Evolutionary conservation across 2,797 vertebrate genomes (phyloP), one percentile per base, ranked within the genome.

Genomic region (Tragopan temminckii): DNA sequence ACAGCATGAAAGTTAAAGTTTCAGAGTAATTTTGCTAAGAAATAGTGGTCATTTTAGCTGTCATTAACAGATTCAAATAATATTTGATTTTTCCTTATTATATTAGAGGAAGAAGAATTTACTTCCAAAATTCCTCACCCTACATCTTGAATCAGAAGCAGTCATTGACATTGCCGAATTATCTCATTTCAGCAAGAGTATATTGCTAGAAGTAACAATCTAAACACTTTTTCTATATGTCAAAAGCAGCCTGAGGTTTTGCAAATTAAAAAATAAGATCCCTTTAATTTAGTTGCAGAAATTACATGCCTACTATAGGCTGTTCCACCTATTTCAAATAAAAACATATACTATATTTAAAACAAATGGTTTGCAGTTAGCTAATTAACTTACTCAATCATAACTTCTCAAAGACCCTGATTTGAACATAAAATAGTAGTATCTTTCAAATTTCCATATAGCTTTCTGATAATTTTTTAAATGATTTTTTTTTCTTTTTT

Each of bases 101-200:
- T 46, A 13, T 68, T 46, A 67, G 13, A 35, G 27, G 90, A 14
- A 70, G n/a, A 68, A 66, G 13, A 57, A 29, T 43, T 27, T 93
- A 52, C 68, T 95, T 94, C 80, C 75, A 92, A 83, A 88, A 93
- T 64, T 24, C 40, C 59, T 91, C 40, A 25, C 66, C 48, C 72
- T 77, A 71, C 35, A 38, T 58, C 58, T 71, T 71, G 55, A 94
- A 42, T 80, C 23, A 80, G 89, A 93, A 69, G 11, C 38, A 35
- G 7, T 71, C 55, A 85, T 63, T 90, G 59, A 50, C 63, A 75
- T 31, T 90, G 83, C 63, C 61, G 96, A 91, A 92, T 93, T 71
- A 78, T 78, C 67, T 91, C 12, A 61, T 84, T 96, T 94, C 42
- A 85, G 29, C 35, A 79, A 74, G 48, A 90, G 69, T 85, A 74